Conservation (phyloP, 2,113 vertebrate genomes). For the Leptobrachium leishanense region DNA sequence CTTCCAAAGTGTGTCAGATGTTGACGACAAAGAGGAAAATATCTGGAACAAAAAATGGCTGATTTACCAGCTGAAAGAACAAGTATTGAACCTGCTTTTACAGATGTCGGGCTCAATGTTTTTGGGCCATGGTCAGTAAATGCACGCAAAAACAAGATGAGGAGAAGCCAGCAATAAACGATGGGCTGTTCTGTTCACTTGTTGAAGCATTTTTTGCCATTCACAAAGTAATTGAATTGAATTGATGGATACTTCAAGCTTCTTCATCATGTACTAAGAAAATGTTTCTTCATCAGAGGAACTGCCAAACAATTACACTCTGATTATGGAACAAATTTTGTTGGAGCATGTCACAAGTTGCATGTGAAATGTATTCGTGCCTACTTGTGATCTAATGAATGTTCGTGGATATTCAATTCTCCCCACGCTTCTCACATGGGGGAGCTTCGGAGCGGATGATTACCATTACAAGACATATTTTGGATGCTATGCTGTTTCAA, state of each 20-base stretch:
- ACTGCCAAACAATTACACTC: neutral
- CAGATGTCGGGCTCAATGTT: too few species aligned
- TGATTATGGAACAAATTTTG: conserved; percentile 21
- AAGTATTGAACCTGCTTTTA: too few species aligned
- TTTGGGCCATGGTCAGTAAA: too few species aligned
- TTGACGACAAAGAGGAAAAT: neutral
- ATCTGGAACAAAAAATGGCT: conserved; percentile 6
- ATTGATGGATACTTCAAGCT: neutral
- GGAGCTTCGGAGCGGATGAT: too few species aligned
- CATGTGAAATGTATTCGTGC: neutral
- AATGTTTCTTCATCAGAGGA: conserved; percentile 10
- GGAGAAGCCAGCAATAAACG: too few species aligned
- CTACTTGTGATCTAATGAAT: neutral
- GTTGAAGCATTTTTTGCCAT: conserved; percentile 37
- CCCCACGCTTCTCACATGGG: conserved; percentile 1
- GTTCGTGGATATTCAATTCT: neutral
- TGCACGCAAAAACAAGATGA: too few species aligned
- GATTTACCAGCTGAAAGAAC: neutral
- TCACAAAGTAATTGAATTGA: conserved; percentile 45
- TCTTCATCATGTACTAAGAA: neutral
- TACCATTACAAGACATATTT: neutral
- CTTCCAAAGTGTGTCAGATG: neutral
- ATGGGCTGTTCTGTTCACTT: conserved; percentile 29
- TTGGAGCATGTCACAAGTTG: conserved; percentile 17
- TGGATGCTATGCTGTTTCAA: conserved; percentile 17